phyloP scores from a whole-genome alignment of 2,797 vertebrate species.

The Microtus californicus region DNA sequence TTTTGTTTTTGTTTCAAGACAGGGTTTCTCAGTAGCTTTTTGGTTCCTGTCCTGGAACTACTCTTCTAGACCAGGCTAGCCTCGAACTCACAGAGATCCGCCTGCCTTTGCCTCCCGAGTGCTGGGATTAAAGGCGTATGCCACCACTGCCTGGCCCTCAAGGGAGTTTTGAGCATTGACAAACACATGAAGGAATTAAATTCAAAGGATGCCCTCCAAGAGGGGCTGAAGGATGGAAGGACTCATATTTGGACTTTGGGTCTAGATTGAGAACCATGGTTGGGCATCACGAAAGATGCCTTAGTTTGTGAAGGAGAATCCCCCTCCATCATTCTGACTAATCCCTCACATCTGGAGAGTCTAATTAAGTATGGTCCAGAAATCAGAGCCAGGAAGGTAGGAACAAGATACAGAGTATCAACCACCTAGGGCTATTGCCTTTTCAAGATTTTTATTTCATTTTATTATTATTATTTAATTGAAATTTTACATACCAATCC shows the following conservation, averaged over 20 bases:
- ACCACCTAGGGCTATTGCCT: not conserved
- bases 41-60: too few species aligned
- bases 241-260: not conserved
- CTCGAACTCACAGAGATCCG: too few species aligned
- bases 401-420: not conserved
- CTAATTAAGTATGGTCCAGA: not conserved
- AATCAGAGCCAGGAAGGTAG: not conserved
- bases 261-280: not conserved
- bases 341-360: not conserved
- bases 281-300: not conserved
- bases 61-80: too few species aligned
- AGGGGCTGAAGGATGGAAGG: fast-evolving
- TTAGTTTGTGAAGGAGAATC: not conserved
- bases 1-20: too few species aligned
- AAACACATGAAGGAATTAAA: not conserved
- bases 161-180: not conserved
- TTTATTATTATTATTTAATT: too few species aligned
- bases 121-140: too few species aligned
- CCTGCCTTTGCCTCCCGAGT: too few species aligned
- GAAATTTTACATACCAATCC: too few species aligned
- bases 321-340: not conserved
- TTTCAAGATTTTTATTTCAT: not conserved
- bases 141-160: not conserved
- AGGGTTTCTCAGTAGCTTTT: too few species aligned
- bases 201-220: not conserved